phyloP scores from a whole-genome alignment of 1,140 invertebrate genomes.

The Musca domestica region DNA sequence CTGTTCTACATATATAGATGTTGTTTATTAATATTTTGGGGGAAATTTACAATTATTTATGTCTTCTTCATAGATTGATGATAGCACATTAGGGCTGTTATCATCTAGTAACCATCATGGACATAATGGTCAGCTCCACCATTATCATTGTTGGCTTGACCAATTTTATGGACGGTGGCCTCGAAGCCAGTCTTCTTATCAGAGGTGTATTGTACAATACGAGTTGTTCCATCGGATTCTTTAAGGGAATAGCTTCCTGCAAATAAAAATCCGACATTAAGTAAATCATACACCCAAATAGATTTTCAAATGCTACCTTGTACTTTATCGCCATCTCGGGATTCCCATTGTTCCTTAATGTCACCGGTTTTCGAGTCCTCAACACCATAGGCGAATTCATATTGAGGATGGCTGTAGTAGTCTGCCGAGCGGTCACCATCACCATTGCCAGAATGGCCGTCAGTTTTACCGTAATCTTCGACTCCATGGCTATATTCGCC shows the following conservation, averaged over 20 bases:
- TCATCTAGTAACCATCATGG: no score
- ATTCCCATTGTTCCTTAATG: slow-evolving; percentile 1
- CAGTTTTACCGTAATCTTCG: no score
- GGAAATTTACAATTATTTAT: no score
- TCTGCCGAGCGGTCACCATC: neutral
- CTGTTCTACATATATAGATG: no score
- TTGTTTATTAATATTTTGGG: no score
- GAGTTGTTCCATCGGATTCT: slow-evolving; percentile 56
- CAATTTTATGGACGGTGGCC: slow-evolving; percentile 45
- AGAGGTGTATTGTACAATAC: slow-evolving; percentile 63
- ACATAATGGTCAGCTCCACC: no score
- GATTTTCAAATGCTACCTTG: neutral
- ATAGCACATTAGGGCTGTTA: no score
- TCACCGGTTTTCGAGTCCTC: slow-evolving; percentile 7
- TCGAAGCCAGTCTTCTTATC: slow-evolving; percentile 62
- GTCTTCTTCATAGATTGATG: no score
- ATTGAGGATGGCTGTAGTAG: neutral
- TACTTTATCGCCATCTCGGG: slow-evolving; percentile 12
- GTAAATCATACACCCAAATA: no score
- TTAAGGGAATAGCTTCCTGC: slow-evolving; percentile 56
- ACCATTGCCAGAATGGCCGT: neutral
- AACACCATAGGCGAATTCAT: slow-evolving; percentile 17
- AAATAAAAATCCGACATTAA: neutral
- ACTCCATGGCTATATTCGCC: no score
- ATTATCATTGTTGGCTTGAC: neutral